These are phyloP conservation scores for Eupristina koningsbergeri DNA, from an alignment of 1,140 invertebrate species.

Conservation along the genomic window DNA sequence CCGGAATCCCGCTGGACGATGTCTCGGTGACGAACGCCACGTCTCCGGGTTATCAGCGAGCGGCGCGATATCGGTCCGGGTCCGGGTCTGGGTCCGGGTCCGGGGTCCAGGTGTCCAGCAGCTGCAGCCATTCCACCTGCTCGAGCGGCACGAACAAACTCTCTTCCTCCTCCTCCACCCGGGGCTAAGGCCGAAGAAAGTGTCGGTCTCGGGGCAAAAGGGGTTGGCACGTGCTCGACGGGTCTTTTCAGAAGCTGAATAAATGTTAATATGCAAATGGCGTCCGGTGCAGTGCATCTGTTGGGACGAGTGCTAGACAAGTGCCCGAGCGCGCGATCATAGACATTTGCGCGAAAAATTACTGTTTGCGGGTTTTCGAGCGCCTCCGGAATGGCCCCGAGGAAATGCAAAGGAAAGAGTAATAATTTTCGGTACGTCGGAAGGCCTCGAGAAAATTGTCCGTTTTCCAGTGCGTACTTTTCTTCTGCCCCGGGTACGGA, in stretches of 20 bases:
- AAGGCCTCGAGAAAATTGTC: neutral
- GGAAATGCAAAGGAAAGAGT: neutral
- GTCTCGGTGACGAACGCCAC: no score
- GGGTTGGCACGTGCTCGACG: conserved; percentile 6
- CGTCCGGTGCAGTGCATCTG: neutral
- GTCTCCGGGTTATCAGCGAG: neutral
- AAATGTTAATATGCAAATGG: conserved; percentile 3
- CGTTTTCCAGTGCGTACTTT: neutral
- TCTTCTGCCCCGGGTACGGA: neutral
- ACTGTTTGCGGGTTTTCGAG: neutral
- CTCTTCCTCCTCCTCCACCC: neutral
- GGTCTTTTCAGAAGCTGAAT: conserved; percentile 7
- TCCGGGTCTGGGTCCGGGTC: conserved; percentile 11
- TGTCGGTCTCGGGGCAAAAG: neutral
- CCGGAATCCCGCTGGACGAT: no score
- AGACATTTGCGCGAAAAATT: neutral
- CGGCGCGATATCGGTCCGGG: neutral
- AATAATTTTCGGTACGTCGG: neutral
- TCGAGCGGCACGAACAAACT: neutral
- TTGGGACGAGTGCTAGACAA: neutral
- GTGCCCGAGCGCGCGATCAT: neutral
- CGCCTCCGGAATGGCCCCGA: neutral
- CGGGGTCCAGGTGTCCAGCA: conserved; percentile 10
- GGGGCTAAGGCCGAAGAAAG: no score
- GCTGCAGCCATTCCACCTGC: neutral